Evolutionary conservation across 2,888 invertebrate genomes (phyloP), one percentile per base, ranked within the genome.

Genomic region (Penaeus monodon): DNA sequence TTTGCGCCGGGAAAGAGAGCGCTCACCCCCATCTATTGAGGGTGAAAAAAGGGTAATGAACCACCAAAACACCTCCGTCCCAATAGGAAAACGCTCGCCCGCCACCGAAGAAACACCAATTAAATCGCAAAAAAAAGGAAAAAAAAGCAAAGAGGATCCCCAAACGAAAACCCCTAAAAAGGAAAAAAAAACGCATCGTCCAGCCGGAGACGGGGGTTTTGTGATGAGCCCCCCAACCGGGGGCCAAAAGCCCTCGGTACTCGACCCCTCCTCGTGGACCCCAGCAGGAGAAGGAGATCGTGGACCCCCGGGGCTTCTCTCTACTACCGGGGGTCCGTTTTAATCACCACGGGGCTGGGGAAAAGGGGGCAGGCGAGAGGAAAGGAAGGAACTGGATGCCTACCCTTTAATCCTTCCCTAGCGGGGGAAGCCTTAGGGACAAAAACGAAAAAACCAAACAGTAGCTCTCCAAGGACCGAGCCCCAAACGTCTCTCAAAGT

Each of bases 241-340:
- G 1, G 49, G 49, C 12, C 49, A 24, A 27, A 68, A 6, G 77
- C 82, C 24, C 83, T 87, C 64, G 80, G 66, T 87, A 87, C 80
- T 33, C 22, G 73, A 87, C 87, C 14, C 87, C 80, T 83, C 79
- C 33, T 87, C 66, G 27, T 87, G 8, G 84, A 80, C 64, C 80
- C 84, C n/a, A 27, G 57, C 65, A 38, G 38, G 20, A 44, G 57
- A 44, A 27, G 80, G 44, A 44, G 22, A 74, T 87, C 14, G 84
- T 84, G 49, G 87, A 76, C 79, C 74, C 20, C 87, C 87, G 17
- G 87, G 87, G 17, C 79, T 79, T 29, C 80, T 87, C n/a, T 83
- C 49, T 84, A 84, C 74, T 27, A 68, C 83, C 63, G 74, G 0
- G 65, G 86, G 38, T 86, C 77, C 38, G 82, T 70, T 20, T 33